Evolutionary conservation across 2,888 invertebrate genomes (phyloP), one percentile per base, ranked within the genome.

Genomic region (Drosophila buzzatii): DNA sequence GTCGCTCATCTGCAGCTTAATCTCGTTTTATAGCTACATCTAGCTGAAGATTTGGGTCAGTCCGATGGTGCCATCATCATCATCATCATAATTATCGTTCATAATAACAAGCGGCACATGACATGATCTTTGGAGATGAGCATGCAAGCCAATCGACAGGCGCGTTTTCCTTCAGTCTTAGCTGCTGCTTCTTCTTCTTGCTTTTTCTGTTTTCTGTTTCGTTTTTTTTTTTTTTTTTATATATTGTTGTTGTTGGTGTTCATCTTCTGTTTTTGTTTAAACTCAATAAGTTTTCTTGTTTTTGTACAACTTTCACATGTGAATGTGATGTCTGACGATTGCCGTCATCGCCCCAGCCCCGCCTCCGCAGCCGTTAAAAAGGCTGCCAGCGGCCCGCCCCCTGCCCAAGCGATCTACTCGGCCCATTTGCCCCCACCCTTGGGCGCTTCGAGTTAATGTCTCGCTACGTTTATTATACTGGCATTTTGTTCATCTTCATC

Each of bases 301-400:
- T 84, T 84, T 65, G 70, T 76, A 76, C 81, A 85, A 86, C 85
- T 85, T 85, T 85, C 85, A 84, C 85, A 86, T 85, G 79, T 84
- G 84, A 81, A 79, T 73, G 82, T 53, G 78, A 72, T 39, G 76
- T 61, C 66, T 76, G 82, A 69, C 69, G 68, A 53, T 73, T 63
- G 78, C 71, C 75, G 63, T 81, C 85, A 83, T 75, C 47, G 16
- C 35, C 10, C 0, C 41, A 14, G 7, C 49, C 31, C 41, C 37
- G 20, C 75, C 47, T 31, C 37, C 68, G 20, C 42, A 37, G 27
- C 31, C 20, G 16, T 37, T 37, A 37, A 20, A 23, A 18, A 20
- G 65, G n/a, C 52, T 44, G 45, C 45, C 42, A 41, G 12, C 59
- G 27, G 37, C 44, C 63, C 45, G 60, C 33, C 31, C 31, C 60